A percentile compares a stretch with the other conserved stretches of the same genome.
phyloP scores from a whole-genome alignment of 2,797 vertebrate genomes.

The Atherinosoma microstoma region DNA sequence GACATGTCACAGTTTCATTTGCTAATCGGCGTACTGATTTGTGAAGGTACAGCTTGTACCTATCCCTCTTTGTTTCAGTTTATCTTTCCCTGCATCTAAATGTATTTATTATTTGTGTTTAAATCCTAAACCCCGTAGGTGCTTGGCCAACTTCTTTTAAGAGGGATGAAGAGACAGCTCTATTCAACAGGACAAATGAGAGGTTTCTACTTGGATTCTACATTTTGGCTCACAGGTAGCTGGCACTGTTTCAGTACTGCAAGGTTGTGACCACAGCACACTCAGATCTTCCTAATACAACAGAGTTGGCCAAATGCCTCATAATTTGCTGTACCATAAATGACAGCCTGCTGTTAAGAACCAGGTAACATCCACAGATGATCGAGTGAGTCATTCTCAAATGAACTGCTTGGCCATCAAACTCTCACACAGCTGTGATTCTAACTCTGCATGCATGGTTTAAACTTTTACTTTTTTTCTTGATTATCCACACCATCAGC shows the following conservation, averaged over 20 bases:
- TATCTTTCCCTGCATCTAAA: conserved; percentile 12
- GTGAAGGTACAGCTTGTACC: conserved; percentile 14
- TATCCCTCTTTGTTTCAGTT: not conserved
- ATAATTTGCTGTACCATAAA: conserved; percentile 7
- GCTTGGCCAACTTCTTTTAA: not conserved
- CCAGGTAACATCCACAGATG: conserved; percentile 23
- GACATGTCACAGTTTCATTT: conserved; percentile 37
- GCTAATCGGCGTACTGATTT: conserved; percentile 14
- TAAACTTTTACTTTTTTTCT: not conserved
- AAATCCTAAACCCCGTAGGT: conserved; percentile 19
- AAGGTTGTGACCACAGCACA: conserved; percentile 5
- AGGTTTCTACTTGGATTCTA: conserved; percentile 8
- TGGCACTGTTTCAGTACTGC: conserved; percentile 24
- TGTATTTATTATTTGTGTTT: conserved; percentile 8
- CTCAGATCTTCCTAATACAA: conserved; percentile 11
- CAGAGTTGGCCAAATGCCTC: not conserved
- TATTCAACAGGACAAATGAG: conserved; percentile 6
- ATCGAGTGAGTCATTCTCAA: conserved; percentile 23
- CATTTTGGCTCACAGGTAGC: conserved; percentile 26
- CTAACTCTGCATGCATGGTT: not conserved
- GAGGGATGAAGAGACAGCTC: not conserved
- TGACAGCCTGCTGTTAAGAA: conserved; percentile 17
- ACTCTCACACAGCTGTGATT: conserved; percentile 19
- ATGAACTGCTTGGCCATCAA: conserved; percentile 18
- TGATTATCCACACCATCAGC: not conserved